Evolutionary conservation across 2,797 vertebrate genomes (phyloP), one percentile per base, ranked within the genome.

Genomic region (Hippocampus kuda): DNA sequence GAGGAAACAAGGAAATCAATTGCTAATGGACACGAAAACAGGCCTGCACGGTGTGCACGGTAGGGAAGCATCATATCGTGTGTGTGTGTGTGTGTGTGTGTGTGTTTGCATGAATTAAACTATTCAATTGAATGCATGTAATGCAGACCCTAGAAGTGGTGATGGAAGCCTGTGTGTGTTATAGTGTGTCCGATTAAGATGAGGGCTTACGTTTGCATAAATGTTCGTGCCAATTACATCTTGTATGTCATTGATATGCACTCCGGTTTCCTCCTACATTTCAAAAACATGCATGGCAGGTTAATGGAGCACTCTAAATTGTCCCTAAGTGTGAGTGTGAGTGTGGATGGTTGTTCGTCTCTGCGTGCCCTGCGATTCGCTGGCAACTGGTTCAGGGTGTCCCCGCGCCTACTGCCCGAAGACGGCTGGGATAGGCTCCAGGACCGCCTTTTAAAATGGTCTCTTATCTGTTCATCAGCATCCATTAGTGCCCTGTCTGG

Each of bases 1-100:
- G 75, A 75, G 73, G 75, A 75, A 75, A 79, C 82, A 79, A 77
- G 82, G 72, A 79, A 77, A 80, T 67, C 74, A 82, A 86, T 65
- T 79, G 79, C 82, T 83, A 80, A 87, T 81, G 30, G 42, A 62
- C 53, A 38, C 38, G 48, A 68, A 79, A 79, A 78, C 65, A 66
- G 2, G 8, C 48, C 0, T 26, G 3, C 20, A 41, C 68, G 24
- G 7, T 38, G 34, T 60, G 42, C 68, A 38, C 27, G 34, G 34
- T 7, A 8, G 34, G 18, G 8, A 41, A 41, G 34, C 34, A 38
- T 13, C 20, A 3, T 12, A n/a, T 63, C 20, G 34, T 34, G 34
- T 34, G 34, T 34, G 5, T 56, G 9, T 24, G 22, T 56, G 22
- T 34, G 7, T 56, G 6, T 56, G 9, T 24, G 22, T 56, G n/a